Percentiles rank a stretch among this genome's conserved stretches.
These are phyloP conservation scores for Indri indri DNA, from an alignment of 2,113 vertebrate genomes.

Conservation along the genomic window DNA sequence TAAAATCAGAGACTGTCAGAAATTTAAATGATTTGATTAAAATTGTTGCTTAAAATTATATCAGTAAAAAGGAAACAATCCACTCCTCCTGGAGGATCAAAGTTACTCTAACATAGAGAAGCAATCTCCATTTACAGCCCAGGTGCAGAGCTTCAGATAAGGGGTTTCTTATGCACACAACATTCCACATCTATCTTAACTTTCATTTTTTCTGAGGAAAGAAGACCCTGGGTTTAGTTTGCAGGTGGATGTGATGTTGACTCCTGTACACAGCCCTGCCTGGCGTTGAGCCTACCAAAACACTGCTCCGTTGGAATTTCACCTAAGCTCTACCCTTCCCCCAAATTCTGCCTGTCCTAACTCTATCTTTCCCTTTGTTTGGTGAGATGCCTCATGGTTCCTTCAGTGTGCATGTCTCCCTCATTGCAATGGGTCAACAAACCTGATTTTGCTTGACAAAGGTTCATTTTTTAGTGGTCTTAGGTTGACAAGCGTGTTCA, in stretches of 20 bases:
- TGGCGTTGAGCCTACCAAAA: neutral
- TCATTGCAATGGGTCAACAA: neutral
- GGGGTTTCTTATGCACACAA: neutral
- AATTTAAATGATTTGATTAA: neutral
- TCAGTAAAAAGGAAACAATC: neutral
- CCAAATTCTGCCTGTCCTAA: neutral
- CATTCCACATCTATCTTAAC: neutral
- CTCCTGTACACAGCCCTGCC: neutral
- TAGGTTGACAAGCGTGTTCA: neutral
- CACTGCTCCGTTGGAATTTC: neutral
- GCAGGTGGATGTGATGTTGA: neutral
- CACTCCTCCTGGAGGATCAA: neutral
- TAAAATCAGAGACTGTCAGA: slow-evolving; percentile 5
- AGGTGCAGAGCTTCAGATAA: neutral
- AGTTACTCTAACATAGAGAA: neutral
- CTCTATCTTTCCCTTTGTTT: neutral
- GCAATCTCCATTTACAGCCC: neutral
- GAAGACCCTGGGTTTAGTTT: neutral
- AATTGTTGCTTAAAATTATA: neutral
- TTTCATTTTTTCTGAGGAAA: neutral
- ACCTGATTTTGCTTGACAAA: neutral
- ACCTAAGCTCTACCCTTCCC: neutral
- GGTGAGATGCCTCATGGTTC: neutral
- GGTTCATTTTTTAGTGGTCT: neutral
- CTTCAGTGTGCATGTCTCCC: neutral